These are phyloP conservation scores for Drosophila orena DNA, from an alignment of 1,140 invertebrate genomes.

Conservation along the genomic window DNA sequence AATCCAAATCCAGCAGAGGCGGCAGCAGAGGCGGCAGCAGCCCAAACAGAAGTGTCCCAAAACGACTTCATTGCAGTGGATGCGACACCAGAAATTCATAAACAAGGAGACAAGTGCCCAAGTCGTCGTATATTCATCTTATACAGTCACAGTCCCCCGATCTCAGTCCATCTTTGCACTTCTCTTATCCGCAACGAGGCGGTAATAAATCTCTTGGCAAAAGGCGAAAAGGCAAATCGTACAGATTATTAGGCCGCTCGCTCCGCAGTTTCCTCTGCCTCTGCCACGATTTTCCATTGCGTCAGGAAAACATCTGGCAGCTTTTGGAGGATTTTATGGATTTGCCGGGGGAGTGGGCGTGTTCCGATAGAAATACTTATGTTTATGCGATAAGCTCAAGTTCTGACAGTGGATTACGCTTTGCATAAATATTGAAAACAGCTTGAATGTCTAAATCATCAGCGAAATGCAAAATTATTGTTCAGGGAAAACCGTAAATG, in stretches of 20 bases:
- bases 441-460: slow-evolving; percentile 30
- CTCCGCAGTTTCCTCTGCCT: slow-evolving; percentile 3
- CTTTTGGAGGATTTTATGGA: slow-evolving; percentile 46
- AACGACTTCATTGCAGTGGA: slow-evolving; percentile 71
- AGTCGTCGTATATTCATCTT: slow-evolving; percentile 48
- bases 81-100: slow-evolving; percentile 63
- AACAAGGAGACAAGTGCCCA: slow-evolving; percentile 56
- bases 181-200: slow-evolving; percentile 79
- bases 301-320: slow-evolving; percentile 64
- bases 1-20: slow-evolving; percentile 66
- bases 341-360: slow-evolving; percentile 3
- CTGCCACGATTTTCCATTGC: slow-evolving; percentile 28
- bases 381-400: slow-evolving; percentile 49
- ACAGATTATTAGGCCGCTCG: slow-evolving; percentile 73
- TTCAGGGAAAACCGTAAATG: background rate
- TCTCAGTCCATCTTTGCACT: slow-evolving; percentile 49
- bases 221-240: slow-evolving; percentile 71
- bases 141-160: background rate
- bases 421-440: slow-evolving; percentile 50
- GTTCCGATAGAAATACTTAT: slow-evolving; percentile 44
- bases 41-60: slow-evolving; percentile 43
- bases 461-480: slow-evolving; percentile 11
- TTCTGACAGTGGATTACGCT: slow-evolving; percentile 38
- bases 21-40: slow-evolving; percentile 16
- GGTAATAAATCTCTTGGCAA: slow-evolving; percentile 79